Evolutionary conservation across 2,113 vertebrate genomes (phyloP), one percentile per base, ranked within the genome.

Genomic region (Albula glossodonta): DNA sequence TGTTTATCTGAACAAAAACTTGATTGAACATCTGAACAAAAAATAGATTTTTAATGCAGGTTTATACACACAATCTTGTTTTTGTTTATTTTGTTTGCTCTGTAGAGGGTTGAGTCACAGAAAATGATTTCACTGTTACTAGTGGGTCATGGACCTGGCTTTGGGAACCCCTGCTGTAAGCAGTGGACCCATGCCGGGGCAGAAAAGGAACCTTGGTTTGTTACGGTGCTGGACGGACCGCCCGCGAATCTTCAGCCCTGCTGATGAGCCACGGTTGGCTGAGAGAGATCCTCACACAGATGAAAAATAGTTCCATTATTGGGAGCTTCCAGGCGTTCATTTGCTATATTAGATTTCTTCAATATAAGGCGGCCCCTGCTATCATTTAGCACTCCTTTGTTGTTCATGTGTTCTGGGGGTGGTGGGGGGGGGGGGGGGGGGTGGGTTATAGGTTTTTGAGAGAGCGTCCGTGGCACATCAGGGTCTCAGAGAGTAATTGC

Each of bases 161-260:
- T 85, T 99, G 98, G 86, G 98, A 99, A 89, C 98, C 98, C 41
- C 99, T 99, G 98, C 90, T 99, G 95, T 98, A 99, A 93, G 99
- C 98, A 25, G 96, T 99, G 88, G 96, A 97, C 90, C 95, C 92
- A 86, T 99, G 53, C 97, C 93, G 95, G 99, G 93, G 91, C 92
- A 87, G 95, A 97, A 83, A 95, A 92, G 85, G 98, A 98, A 86
- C 97, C 60, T 19, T 97, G 88, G 97, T 98, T 99, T 87, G 97
- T 96, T 74, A n/a, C 9, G 41, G 41, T 25, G 51, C 25, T 57
- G 25, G 52, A 51, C 79, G 9, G 51, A 41, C 5, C 49, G 11
- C 56, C 82, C 13, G 74, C 51, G 15, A 57, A 22, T 80, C 25
- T n/a, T 48, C 81, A 41, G 77, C 86, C n/a, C 9, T 49, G 53